Conservation (phyloP, 2,113 vertebrate species). For the Dendropsophus ebraccatus region DNA sequence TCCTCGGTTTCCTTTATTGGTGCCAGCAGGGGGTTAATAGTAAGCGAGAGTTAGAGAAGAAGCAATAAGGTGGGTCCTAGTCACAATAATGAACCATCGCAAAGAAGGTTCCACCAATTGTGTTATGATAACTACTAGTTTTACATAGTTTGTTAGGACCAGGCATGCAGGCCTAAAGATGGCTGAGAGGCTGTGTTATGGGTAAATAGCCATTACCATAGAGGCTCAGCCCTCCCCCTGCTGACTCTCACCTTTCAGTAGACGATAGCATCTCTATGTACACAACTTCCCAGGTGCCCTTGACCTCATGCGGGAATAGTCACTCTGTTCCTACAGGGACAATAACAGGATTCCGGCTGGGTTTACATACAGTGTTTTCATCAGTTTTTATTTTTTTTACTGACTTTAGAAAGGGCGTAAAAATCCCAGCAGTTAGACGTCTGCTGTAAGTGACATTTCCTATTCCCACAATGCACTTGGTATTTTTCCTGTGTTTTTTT, state of each 20-base stretch:
- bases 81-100: neutral
- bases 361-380: neutral
- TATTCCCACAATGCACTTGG: too few species aligned
- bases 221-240: neutral
- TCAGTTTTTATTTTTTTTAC: neutral
- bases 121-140: neutral
- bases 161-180: neutral
- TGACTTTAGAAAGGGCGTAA: neutral
- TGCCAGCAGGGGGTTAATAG: neutral
- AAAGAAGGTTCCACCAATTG: neutral
- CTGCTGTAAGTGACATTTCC: too few species aligned
- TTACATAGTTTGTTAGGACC: neutral
- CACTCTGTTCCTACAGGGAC: neutral
- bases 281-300: neutral
- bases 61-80: neutral
- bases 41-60: neutral
- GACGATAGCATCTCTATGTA: neutral
- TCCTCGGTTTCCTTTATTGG: neutral
- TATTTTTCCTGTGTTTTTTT: too few species aligned
- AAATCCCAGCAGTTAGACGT: too few species aligned
- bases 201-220: neutral
- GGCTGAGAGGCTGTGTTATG: neutral
- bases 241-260: neutral
- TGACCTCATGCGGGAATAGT: neutral
- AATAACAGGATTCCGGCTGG: neutral